phyloP scores from a whole-genome alignment of 2,888 invertebrate genomes.

The Drosophila conformis region DNA sequence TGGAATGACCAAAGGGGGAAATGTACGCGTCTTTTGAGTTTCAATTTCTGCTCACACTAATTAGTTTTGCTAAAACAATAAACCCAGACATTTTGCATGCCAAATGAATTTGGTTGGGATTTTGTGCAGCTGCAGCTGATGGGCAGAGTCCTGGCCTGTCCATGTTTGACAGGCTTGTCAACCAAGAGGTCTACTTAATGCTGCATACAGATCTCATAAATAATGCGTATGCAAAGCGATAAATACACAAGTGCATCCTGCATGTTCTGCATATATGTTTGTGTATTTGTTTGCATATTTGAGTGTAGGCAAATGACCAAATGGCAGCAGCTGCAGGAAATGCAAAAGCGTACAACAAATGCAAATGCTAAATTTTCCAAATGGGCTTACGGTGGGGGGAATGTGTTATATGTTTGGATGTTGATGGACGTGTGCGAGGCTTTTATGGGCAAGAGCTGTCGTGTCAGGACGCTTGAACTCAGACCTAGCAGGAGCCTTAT shows the following conservation, averaged over 20 bases:
- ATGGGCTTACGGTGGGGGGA: conserved; percentile 7
- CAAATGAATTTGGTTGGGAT: conserved; percentile 57
- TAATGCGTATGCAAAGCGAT: conserved; percentile 78
- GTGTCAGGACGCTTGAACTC: conserved; percentile 41
- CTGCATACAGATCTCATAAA: conserved; percentile 60
- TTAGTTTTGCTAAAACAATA: conserved; percentile 76
- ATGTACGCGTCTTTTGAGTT: conserved; percentile 40
- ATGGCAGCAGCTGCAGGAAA: conserved; percentile 43
- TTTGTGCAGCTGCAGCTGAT: conserved; percentile 55
- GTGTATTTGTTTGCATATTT: conserved; percentile 4
- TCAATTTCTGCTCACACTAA: conserved; percentile 73
- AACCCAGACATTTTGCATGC: conserved; percentile 66
- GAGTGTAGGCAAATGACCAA: conserved; percentile 36
- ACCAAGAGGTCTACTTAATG: conserved; percentile 55
- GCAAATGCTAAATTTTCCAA: conserved; percentile 41
- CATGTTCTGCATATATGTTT: conserved; percentile 5
- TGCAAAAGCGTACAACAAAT: conserved; percentile 35
- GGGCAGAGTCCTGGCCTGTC: not conserved
- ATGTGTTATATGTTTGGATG: conserved; percentile 23
- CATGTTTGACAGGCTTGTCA: conserved; percentile 28
- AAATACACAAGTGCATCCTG: conserved; percentile 64
- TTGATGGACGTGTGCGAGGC: conserved; percentile 68
- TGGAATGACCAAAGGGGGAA: not conserved
- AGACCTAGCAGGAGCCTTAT: conserved; percentile 43
- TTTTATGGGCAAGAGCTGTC: conserved; percentile 54